Percentiles rank a stretch among this genome's conserved stretches.
Evolutionary conservation across 2,888 invertebrate species (phyloP).

Genomic region (Elegia similella): DNA sequence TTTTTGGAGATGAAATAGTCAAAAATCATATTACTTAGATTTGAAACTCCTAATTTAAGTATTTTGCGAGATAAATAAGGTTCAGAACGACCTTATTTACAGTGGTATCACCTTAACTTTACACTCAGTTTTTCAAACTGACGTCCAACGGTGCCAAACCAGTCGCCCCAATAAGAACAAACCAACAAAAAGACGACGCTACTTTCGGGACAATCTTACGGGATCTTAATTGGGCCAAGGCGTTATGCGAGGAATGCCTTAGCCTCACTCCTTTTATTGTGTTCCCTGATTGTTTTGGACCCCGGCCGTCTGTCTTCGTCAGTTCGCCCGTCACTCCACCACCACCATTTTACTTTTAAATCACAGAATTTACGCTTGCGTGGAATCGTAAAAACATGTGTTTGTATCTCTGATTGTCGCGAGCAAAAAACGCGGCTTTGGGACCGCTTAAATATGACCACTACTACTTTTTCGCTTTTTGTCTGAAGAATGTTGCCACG

Average conservation of each 20-base stretch:
- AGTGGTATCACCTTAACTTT: too few species aligned
- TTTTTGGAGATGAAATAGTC: too few species aligned
- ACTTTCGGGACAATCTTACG: conserved; percentile 61
- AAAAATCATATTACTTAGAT: too few species aligned
- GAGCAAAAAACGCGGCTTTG: conserved; percentile 20
- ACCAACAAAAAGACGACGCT: conserved; percentile 26
- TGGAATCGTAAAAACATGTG: conserved; percentile 41
- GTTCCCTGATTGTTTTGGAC: conserved; percentile 41
- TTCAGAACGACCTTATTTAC: too few species aligned
- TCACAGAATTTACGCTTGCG: conserved; percentile 43
- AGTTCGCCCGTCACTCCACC: conserved; percentile 40
- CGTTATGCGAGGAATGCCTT: conserved; percentile 58
- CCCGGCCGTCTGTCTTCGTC: conserved; percentile 44
- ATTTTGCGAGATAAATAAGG: too few species aligned
- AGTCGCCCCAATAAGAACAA: conserved; percentile 28
- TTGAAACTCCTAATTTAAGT: too few species aligned
- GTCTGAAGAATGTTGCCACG: not conserved
- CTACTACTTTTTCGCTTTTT: conserved; percentile 13
- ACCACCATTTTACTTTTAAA: conserved; percentile 44
- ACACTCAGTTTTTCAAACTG: not conserved
- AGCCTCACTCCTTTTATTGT: conserved; percentile 32
- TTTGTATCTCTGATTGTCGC: conserved; percentile 42
- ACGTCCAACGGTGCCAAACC: not conserved
- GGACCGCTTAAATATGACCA: conserved; percentile 1
- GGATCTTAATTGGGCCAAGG: conserved; percentile 70